These are phyloP conservation scores for Oophaga pumilio DNA, from an alignment of 2,113 vertebrate genomes.

Conservation along the genomic window DNA sequence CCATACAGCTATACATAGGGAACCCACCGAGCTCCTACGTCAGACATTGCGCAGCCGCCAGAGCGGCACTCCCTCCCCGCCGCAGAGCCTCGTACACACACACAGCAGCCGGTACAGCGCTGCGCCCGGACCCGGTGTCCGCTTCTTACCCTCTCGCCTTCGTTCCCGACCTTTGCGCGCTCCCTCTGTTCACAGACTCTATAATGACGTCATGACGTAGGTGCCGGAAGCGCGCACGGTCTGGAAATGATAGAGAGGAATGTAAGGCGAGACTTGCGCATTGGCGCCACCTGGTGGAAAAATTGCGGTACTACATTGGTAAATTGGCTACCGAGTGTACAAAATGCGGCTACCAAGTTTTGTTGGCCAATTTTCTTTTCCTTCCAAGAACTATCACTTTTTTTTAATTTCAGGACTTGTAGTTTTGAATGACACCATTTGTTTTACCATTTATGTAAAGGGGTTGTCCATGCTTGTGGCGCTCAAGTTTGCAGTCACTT, in stretches of 20 bases:
- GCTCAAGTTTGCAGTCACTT: no score
- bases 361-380: no score
- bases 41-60: not conserved
- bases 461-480: no score
- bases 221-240: not conserved
- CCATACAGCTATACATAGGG: not conserved
- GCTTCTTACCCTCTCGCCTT: constrained; percentile 6
- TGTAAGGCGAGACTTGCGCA: not conserved
- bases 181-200: not conserved
- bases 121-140: no score
- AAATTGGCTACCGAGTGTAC: no score
- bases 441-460: no score
- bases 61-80: not conserved
- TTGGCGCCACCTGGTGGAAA: not conserved
- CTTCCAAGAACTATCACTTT: no score
- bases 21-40: not conserved
- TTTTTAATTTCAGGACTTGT: no score
- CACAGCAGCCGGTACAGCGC: not conserved
- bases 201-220: not conserved
- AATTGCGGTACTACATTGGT: not conserved
- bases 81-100: not conserved
- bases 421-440: no score
- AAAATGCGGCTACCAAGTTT: no score
- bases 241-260: not conserved
- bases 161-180: not conserved